Evolutionary conservation across 2,888 invertebrate species (phyloP), one percentile per base, ranked within the genome.

Genomic region (Eumacrocentrus americanus): DNA sequence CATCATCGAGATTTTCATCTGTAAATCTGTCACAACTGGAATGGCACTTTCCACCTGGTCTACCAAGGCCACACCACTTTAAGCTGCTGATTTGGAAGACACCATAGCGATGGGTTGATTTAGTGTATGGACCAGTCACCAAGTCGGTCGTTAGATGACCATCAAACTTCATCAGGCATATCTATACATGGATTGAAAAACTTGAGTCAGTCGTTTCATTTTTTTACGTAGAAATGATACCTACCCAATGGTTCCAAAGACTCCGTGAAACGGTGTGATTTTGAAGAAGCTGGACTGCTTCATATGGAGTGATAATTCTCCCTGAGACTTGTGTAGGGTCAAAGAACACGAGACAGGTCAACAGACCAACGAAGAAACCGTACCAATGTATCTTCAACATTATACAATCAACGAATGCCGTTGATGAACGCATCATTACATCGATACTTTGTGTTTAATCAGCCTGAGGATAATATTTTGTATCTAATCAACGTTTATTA

Each of bases 21-120:
- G 23, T 52, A n/a, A n/a, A n/a, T n/a, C n/a, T n/a, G n/a, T 90
- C 89, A 78, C 91, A 91, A 72, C 87, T 88, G 72, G 86, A 84
- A 69, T 86, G 86, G 79, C 91, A 91, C 37, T 84, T 77, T 1
- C 90, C 91, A 2, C 90, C 90, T 62, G 82, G 83, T 35, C 85
- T 82, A 5, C 87, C 88, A 63, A 86, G 86, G 63, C 84, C 83
- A 75, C 91, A 91, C 86, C 88, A 90, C 42, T 88, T 88, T 67
- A 84, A 86, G n/a, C 87, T 89, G 77, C 85, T 89, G 64, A 91
- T 89, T 86, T 91, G 87, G 46, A 83, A 82, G 37, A 78, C 57
- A 0, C 80, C 80, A 48, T 61, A 77, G 12, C 69, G 72, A 53
- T 68, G 78, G 66, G 78, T 80, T 42, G 79, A 72, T 1, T 72